Evolutionary conservation across 2,797 vertebrate species (phyloP).

Genomic region (Gadopsis bispinosus): DNA sequence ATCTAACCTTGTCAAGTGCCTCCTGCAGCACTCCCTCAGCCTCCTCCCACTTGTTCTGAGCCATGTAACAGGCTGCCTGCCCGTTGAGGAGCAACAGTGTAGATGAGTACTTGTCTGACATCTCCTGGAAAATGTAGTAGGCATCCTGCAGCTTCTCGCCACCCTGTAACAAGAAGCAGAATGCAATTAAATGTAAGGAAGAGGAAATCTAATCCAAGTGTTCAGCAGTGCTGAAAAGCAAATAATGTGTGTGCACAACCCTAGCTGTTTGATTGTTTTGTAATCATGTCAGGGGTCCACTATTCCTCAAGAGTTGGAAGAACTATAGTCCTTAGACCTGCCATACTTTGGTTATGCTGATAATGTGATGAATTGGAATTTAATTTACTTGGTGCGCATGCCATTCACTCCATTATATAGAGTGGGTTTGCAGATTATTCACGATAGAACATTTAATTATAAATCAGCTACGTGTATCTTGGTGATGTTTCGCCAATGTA

Average conservation of each 20-base stretch:
- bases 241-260: background rate
- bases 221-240: constrained; percentile 1
- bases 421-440: background rate
- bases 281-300: background rate
- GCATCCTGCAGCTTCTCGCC: constrained; percentile 97
- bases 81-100: constrained; percentile 94
- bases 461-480: background rate
- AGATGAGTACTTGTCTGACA: constrained; percentile 94
- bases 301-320: background rate
- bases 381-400: background rate
- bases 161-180: constrained; percentile 83
- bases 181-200: background rate
- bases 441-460: constrained; percentile 5
- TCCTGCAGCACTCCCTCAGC: constrained; percentile 94
- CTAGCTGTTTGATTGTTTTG: background rate
- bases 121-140: constrained; percentile 98
- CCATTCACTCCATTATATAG: background rate
- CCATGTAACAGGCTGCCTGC: constrained; percentile 94
- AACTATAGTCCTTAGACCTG: background rate
- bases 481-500: background rate
- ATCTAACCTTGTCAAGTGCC: constrained; percentile 92
- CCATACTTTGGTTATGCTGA: constrained; percentile 4
- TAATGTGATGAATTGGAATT: constrained; percentile 8
- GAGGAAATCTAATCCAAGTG: background rate
- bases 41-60: constrained; percentile 96